Evolutionary conservation across 2,113 vertebrate genomes (phyloP), one percentile per base, ranked within the genome.

Genomic region (Gymnogyps californianus): DNA sequence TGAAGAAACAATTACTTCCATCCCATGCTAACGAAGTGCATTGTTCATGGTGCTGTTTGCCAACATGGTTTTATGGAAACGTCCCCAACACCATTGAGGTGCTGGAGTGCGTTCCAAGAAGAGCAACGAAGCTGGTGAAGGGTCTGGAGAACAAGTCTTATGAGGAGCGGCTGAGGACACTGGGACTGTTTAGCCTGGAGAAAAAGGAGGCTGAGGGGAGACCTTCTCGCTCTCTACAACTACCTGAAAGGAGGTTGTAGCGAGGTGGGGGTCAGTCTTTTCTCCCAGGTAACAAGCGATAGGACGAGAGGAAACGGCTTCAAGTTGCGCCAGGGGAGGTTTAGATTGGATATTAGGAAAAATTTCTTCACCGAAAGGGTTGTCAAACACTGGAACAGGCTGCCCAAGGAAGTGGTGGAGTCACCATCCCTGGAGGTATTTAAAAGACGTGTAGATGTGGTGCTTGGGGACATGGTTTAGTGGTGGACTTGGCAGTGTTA

Each of bases 211-310:
- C 47, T 58, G 49, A 78, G 64, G 36, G 44, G 57, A 57, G 42
- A 3, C 47, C 67, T 62, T 1, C 10, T 78, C 2, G 4, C 76
- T 65, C 71, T 62, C 42, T 28, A 6, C 70, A 93, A 0, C 8
- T 24, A 2, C 46, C 52, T 85, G 91, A 4, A 7, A 82, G 70
- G 70, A 94, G 80, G 25, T 3, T 13, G 44, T 20, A 57, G 55
- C 1, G 0, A 2, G 36, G 21, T 16, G 51, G 16, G 16, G 3
- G 3, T 25, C 0, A 0, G 26, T 9, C 44, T 89, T 2, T 82
- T 18, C 16, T 47, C 4, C 13, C 38, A 72, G 8, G 38, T 38
- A 38, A 38, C 38, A 38, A 8, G 47, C 42, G 42, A 42, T 11
- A 42, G 36, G 5, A 61, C 10, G n/a, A n/a, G n/a, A n/a, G n/a